A percentile compares a stretch with the other conserved stretches of the same genome.
These are phyloP conservation scores for Glaucomys volans DNA, from an alignment of 2,113 vertebrate species.

Conservation along the genomic window DNA sequence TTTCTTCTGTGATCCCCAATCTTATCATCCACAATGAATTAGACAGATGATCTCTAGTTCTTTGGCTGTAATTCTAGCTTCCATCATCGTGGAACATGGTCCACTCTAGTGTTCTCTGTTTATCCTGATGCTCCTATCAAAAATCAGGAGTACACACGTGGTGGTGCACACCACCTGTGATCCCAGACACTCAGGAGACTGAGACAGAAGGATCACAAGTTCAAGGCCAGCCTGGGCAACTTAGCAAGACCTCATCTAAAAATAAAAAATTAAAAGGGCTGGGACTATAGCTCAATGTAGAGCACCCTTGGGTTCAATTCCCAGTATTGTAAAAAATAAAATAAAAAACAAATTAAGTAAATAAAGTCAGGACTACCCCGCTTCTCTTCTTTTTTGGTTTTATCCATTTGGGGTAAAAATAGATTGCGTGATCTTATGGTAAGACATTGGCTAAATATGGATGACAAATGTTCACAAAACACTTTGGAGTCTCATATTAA, in stretches of 20 bases:
- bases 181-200: too few relatives aligned
- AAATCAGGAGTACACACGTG: not conserved
- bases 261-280: too few relatives aligned
- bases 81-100: not conserved
- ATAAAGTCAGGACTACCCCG: not conserved
- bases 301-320: too few relatives aligned
- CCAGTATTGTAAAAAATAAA: too few relatives aligned
- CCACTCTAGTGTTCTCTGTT: not conserved
- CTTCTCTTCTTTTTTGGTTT: constrained; percentile 1
- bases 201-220: too few relatives aligned
- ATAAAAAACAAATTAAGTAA: too few relatives aligned
- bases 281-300: too few relatives aligned
- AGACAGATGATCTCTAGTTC: not conserved
- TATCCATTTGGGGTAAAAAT: constrained; percentile 42
- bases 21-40: not conserved
- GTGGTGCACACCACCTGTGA: too few relatives aligned
- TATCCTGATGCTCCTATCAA: not conserved
- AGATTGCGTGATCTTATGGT: constrained; percentile 10
- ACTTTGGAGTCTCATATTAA: constrained; percentile 39
- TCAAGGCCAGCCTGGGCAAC: too few relatives aligned
- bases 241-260: too few relatives aligned
- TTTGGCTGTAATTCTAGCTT: constrained; percentile 3
- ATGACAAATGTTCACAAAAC: constrained; percentile 53
- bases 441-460: constrained; percentile 34
- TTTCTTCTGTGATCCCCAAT: not conserved